Conservation (phyloP, 2,888 invertebrate species). For the Conops quadrifasciatus region DNA sequence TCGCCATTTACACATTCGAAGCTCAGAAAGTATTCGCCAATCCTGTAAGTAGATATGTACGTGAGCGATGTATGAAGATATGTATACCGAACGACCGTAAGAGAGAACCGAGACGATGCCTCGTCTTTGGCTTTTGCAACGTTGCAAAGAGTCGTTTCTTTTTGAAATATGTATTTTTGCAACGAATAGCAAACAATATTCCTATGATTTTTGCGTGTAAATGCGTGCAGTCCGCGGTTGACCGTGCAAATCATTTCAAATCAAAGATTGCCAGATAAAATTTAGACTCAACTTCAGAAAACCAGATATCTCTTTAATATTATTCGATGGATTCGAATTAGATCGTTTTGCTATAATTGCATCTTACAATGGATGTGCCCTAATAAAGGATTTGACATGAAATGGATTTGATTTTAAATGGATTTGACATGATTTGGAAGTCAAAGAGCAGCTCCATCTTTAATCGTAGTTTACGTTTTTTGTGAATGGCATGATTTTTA, state of each 20-base stretch:
- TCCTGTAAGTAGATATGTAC: slow-evolving; percentile 73
- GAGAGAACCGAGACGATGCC: not conserved
- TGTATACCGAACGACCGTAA: slow-evolving; percentile 46
- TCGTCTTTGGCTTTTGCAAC: not conserved
- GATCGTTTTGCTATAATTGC: too few relatives aligned
- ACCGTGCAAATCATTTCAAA: not conserved
- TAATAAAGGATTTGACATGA: not conserved
- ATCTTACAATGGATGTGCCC: too few relatives aligned
- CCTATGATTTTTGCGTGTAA: too few relatives aligned
- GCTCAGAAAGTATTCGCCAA: slow-evolving; percentile 93
- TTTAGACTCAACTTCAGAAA: too few relatives aligned
- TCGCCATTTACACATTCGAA: slow-evolving; percentile 95
- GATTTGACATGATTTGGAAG: slow-evolving; percentile 3
- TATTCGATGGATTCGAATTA: too few relatives aligned
- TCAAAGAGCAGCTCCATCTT: not conserved
- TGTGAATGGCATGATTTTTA: slow-evolving; percentile 14
- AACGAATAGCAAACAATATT: not conserved
- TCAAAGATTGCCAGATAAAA: not conserved
- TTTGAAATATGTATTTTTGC: not conserved
- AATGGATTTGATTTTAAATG: not conserved
- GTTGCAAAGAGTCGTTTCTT: not conserved
- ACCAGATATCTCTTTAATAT: too few relatives aligned
- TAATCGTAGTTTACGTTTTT: not conserved
- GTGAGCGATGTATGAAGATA: slow-evolving; percentile 58
- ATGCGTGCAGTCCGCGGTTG: too few relatives aligned